phyloP scores from a whole-genome alignment of 2,113 vertebrate genomes.

The Stercorarius parasiticus region DNA sequence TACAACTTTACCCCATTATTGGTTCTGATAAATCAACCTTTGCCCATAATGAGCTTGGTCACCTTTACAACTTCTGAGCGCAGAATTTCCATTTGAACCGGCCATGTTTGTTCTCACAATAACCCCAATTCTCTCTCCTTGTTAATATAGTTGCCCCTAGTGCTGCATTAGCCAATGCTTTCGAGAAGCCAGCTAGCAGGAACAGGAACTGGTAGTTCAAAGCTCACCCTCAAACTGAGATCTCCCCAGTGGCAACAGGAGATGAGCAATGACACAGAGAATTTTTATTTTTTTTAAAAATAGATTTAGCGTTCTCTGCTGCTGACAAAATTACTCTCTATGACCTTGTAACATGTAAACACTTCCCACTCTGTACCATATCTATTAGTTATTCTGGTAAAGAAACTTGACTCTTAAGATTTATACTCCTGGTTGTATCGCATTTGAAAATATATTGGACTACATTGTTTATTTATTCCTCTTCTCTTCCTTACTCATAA shows the following conservation, averaged over 20 bases:
- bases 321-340: not conserved
- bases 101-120: not conserved
- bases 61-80: not conserved
- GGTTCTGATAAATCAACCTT: not conserved
- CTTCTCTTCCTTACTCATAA: slow-evolving; percentile 38
- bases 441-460: slow-evolving; percentile 51
- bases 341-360: not conserved
- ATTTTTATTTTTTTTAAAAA: not conserved
- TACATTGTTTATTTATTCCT: slow-evolving; percentile 47
- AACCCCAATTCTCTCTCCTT: slow-evolving; percentile 13
- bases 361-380: not conserved
- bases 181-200: not conserved
- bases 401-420: not conserved
- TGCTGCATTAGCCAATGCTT: slow-evolving; percentile 15
- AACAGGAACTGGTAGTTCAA: slow-evolving; percentile 17
- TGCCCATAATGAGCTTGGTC: not conserved
- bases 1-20: not conserved
- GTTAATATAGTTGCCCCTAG: not conserved
- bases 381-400: not conserved
- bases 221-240: slow-evolving; percentile 2
- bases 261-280: not conserved
- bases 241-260: not conserved
- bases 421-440: not conserved
- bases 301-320: not conserved
- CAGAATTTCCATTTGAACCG: slow-evolving; percentile 36